Evolutionary conservation across 2,113 vertebrate species (phyloP).

Genomic region (Toxotes chatareus): DNA sequence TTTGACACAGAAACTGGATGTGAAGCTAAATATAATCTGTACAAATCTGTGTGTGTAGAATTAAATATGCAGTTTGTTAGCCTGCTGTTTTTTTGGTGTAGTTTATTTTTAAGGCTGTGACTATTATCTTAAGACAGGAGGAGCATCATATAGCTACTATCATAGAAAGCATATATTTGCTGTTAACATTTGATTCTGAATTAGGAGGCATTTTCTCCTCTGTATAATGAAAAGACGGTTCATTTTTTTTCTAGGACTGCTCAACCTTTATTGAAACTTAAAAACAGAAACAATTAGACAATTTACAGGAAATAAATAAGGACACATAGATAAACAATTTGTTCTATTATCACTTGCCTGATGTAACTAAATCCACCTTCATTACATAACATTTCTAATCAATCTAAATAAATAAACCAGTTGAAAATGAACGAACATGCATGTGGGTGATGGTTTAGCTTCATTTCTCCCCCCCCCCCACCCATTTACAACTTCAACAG

Average conservation of each 20-base stretch:
- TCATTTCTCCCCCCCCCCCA: too few relatives aligned
- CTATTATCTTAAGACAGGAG: neutral
- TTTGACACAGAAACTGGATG: constrained; percentile 1
- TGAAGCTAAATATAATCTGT: neutral
- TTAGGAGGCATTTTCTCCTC: too few relatives aligned
- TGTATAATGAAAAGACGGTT: too few relatives aligned
- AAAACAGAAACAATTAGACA: too few relatives aligned
- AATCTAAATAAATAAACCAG: neutral
- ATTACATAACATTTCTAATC: neutral
- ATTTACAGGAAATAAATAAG: too few relatives aligned
- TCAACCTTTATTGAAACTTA: too few relatives aligned
- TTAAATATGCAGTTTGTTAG: neutral
- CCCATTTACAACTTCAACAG: neutral
- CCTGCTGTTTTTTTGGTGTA: too few relatives aligned
- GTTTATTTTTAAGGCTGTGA: neutral
- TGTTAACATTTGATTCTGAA: too few relatives aligned
- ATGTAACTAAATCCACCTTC: neutral
- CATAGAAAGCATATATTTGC: neutral
- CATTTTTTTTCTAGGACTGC: too few relatives aligned
- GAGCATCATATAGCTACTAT: too few relatives aligned
- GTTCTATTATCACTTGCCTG: too few relatives aligned
- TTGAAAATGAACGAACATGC: neutral
- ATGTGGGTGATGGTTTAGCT: neutral
- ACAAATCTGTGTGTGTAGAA: neutral
- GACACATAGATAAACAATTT: too few relatives aligned